These are phyloP conservation scores for Palaemon carinicauda DNA, from an alignment of 1,140 invertebrate species.

Conservation along the genomic window DNA sequence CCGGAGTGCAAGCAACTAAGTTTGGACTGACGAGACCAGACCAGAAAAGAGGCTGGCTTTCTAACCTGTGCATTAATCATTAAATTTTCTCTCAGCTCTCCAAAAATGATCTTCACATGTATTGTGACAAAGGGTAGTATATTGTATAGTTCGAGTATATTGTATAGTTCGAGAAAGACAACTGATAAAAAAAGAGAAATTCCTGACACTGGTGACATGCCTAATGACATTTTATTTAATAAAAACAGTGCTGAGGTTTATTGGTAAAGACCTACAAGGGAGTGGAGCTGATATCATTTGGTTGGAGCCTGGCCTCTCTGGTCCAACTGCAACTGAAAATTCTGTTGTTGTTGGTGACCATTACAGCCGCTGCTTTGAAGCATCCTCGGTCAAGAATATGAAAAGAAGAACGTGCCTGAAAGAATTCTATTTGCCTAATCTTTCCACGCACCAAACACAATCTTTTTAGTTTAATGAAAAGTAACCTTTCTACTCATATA, in stretches of 20 bases:
- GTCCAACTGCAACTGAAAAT: neutral
- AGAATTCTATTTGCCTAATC: too few relatives aligned
- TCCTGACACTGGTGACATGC: neutral
- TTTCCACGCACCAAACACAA: too few relatives aligned
- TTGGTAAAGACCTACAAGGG: neutral
- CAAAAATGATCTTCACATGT: neutral
- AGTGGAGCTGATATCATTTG: neutral
- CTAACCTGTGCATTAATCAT: neutral
- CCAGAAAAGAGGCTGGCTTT: neutral
- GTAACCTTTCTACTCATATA: too few relatives aligned
- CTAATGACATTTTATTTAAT: neutral
- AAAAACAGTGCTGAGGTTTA: neutral
- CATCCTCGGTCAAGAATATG: too few relatives aligned
- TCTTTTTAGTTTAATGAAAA: too few relatives aligned
- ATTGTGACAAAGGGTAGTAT: neutral
- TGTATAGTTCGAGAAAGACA: neutral
- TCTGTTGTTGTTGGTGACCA: neutral
- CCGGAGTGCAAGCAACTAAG: slow-evolving; percentile 1
- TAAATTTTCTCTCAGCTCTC: neutral
- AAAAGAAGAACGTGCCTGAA: too few relatives aligned
- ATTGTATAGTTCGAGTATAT: too few relatives aligned
- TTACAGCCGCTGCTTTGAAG: neutral
- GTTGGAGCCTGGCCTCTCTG: neutral
- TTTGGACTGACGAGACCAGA: neutral
- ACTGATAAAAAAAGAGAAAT: neutral